phyloP scores from a whole-genome alignment of 1,140 invertebrate species.

The Apis laboriosa region DNA sequence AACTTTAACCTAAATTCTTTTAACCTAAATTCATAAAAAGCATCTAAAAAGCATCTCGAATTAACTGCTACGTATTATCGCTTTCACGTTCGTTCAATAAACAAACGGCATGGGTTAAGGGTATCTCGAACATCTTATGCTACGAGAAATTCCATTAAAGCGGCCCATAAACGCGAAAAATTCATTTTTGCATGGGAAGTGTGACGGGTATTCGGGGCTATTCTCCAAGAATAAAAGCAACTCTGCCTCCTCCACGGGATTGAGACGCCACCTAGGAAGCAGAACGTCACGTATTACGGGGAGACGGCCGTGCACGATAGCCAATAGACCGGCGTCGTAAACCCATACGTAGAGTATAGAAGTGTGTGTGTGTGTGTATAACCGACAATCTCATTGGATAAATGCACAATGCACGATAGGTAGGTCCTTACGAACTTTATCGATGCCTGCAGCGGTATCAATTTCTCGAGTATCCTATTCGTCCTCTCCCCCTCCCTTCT shows the following conservation, averaged over 20 bases:
- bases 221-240: constrained; percentile 43
- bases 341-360: constrained; percentile 57
- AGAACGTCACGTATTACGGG: constrained; percentile 25
- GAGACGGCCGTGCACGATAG: constrained; percentile 23
- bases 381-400: constrained; percentile 60
- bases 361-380: constrained; percentile 41
- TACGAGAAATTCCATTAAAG: constrained; percentile 14
- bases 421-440: constrained; percentile 40
- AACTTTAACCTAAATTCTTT: no score
- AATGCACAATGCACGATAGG: constrained; percentile 34
- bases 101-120: neutral
- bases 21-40: no score
- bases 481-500: no score
- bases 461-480: constrained; percentile 7
- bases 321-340: constrained; percentile 55
- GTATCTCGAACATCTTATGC: neutral
- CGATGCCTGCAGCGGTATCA: constrained; percentile 33
- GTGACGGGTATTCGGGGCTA: constrained; percentile 12
- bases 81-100: neutral
- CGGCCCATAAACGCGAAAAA: constrained; percentile 39
- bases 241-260: constrained; percentile 26
- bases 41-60: neutral
- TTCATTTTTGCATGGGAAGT: constrained; percentile 43
- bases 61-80: neutral
- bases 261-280: constrained; percentile 53